Evolutionary conservation across 2,888 invertebrate genomes (phyloP), one percentile per base, ranked within the genome.

Genomic region (Nemurella pictetii): DNA sequence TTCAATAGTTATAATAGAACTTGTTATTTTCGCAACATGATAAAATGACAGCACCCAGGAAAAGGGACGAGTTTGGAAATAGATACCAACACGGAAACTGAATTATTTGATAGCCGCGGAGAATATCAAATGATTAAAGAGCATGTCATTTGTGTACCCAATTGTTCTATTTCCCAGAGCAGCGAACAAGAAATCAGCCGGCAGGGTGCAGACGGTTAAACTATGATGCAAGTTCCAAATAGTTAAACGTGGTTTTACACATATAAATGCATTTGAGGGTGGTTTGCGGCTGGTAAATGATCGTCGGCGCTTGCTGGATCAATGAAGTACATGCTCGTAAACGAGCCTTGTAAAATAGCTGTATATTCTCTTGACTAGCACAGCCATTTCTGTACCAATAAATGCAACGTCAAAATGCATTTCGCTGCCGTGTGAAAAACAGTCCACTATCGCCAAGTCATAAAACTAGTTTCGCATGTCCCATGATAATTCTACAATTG

Each of bases 341-440:
- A 55, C 20, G 55, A 55, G 1, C 55, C 20, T 3, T 3, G 55
- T 9, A 32, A 9, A 32, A 32, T 3, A 3, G 32, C 9, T 32
- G 32, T 9, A 32, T 9, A 32, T 55, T 55, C 9, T 55, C 20
- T 55, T 55, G 1, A 7, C 55, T 35, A 55, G 12, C 55, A 55
- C 55, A 7, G 20, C 55, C 9, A 20, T 55, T 55, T 55, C 55
- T 7, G 25, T 4, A 28, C 75, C 75, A 75, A 75, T 75, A 27
- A 75, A 26, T 75, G 75, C 75, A 75, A 28, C n/a, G 9, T 75
- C 75, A 75, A 26, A 75, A 75, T 75, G 75, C 25, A 75, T 75
- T 75, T 28, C 55, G 55, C 20, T 55, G 55, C 55, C 55, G 12
- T 20, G 12, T 20, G 55, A 12, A 55, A 20, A 55, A 55, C 20